Base-by-base conservation (phyloP, 2,888 invertebrate species). In the Lasioglossum vierecki region DNA sequence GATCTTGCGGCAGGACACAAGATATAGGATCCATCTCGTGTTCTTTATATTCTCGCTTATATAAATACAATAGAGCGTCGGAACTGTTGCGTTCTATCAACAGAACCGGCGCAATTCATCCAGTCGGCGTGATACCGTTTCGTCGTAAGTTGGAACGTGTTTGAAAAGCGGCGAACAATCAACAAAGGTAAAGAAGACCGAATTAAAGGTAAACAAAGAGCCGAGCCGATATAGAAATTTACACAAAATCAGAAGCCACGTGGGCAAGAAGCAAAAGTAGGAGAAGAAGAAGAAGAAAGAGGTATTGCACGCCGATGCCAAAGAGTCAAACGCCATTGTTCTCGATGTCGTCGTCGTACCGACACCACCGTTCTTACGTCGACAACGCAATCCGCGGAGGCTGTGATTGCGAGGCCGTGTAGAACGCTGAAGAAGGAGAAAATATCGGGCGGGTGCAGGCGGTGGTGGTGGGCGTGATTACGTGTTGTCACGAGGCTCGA, bases 361-460 rank as follows among this genome's bases (percentile, higher is more conserved):
- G 5, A 41, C 26, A 26, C 4, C 18, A 2, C 26, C 49, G 44
- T 49, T 60, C 72, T 39, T 70, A 22, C n/a, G 39, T 41, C 41
- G 76, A 18, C 60, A 26, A 44, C 49, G 22, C 77, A 77, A 76
- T 72, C 72, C 44, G 72, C n/a, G 35, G 44, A 53, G 60, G 66
- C 74, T 49, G 18, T 77, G 81, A 86, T 86, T 84, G 71, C 86
- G 53, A 70, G 79, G 73, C 53, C 44, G 39, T 53, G 63, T 44
- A 41, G 74, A 75, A 68, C 49, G 41, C 3, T n/a, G 39, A 35
- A 46, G 81, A 11, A 53, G 78, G 41, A 70, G 8, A 18, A 44
- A 44, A 39, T 26, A 22, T 3, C 6, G 18, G 66, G 39, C 35
- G 46, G 30, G 22, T 3, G 11, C 41, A 13, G 70, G 41, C 5